Conservation (phyloP, 2,113 vertebrate genomes). For the Cyprinus carpio region DNA sequence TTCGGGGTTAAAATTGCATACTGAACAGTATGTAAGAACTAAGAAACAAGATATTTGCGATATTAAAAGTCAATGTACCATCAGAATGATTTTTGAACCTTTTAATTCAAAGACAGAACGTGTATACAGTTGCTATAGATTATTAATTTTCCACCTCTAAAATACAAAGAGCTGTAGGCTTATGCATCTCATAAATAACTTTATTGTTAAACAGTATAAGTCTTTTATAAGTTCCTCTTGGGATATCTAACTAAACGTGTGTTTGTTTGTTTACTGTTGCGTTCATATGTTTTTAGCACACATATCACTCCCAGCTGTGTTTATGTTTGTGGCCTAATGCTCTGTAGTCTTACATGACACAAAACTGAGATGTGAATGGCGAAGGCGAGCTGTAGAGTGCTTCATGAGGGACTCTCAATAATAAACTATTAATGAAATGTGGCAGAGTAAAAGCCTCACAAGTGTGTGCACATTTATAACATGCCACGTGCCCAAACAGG, state of each 20-base stretch:
- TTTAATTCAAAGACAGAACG: too few species aligned
- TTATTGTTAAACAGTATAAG: neutral
- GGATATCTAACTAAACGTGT: neutral
- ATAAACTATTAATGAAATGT: constrained; percentile 51
- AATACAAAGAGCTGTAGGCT: neutral
- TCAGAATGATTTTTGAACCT: too few species aligned
- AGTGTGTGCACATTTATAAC: constrained; percentile 28
- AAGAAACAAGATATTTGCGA: neutral
- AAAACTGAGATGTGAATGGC: neutral
- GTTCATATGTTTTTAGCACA: constrained; percentile 6
- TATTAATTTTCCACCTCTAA: neutral
- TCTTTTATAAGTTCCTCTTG: neutral
- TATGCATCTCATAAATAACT: neutral
- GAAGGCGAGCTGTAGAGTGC: neutral
- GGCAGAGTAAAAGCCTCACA: constrained; percentile 27
- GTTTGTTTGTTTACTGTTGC: neutral
- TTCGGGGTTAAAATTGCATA: neutral
- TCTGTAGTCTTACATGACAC: neutral
- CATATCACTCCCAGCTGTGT: constrained; percentile 16
- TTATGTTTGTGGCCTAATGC: constrained; percentile 34
- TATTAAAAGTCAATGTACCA: too few species aligned
- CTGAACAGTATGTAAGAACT: neutral
- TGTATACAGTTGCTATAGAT: neutral
- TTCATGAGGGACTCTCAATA: neutral
- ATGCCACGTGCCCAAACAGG: constrained; percentile 29